Base-by-base conservation (phyloP, 2,113 vertebrate genomes). In the Gymnobelideus leadbeateri region DNA sequence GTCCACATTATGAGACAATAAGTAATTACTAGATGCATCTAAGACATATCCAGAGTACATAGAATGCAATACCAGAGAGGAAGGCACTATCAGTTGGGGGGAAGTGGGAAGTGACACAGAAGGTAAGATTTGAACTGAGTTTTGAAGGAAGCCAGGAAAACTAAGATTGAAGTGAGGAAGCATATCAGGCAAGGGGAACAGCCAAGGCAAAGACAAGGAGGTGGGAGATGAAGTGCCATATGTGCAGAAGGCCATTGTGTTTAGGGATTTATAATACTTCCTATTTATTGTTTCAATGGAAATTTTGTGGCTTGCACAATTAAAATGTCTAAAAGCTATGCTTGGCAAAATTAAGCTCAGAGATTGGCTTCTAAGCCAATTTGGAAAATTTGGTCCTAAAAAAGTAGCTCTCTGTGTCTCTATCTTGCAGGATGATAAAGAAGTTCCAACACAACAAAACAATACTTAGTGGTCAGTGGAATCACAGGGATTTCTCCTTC, bases 361-460 rank as follows among this genome's bases (percentile, higher is more conserved):
- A 26, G 54, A 91, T n/a, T 0, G 23, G 53, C 21, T 51, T 50
- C 46, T 53, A 49, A 12, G 89, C 37, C 31, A 10, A 50, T 89
- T 89, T 54, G 50, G 68, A 89, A 91, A 50, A 90, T 3, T 49
- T 43, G 43, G n/a, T 54, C 84, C 8, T 28, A 31, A 6, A 25
- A 16, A 50, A 54, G 53, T 55, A 94, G 90, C 7, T 61, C 51
- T 11, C 37, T 89, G 50, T 49, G 51, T 26, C n/a, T 37, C 51
- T 96, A 28, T 93, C 90, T 91, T 89, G 89, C 47, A 93, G 89
- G 93, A 51, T 24, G 28, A 53, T 49, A 91, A 57, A 53, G 25
- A 53, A 28, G 84, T 26, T 94, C 93, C 28, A 43, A 53, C 52
- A 28, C 11, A 10, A 49, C 2, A 11, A 0, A 5, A 1, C 54